These are phyloP conservation scores for Sphenodon punctatus DNA, from an alignment of 2,797 vertebrate genomes.

Conservation along the genomic window DNA sequence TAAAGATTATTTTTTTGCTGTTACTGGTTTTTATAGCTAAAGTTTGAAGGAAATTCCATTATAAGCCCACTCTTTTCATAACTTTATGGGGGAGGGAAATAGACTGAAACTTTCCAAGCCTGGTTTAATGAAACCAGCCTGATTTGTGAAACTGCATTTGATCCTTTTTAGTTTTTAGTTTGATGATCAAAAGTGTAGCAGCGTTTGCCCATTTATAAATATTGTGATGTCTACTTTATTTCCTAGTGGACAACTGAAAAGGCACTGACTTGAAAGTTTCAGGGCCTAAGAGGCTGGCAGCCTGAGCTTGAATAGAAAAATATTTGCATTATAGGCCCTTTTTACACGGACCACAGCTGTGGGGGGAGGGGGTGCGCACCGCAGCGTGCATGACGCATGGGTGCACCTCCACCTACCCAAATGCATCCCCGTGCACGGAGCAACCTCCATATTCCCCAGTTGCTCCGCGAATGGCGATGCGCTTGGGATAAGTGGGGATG, in stretches of 20 bases:
- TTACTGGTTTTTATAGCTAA: conserved; percentile 22
- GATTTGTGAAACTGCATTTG: conserved; percentile 21
- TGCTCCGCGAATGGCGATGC: too few species aligned
- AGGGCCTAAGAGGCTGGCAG: too few species aligned
- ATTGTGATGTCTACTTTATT: not conserved
- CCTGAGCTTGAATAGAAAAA: too few species aligned
- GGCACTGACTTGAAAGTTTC: not conserved
- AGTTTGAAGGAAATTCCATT: conserved; percentile 18
- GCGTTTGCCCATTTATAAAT: not conserved
- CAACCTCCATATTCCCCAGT: too few species aligned
- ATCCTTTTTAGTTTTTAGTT: not conserved
- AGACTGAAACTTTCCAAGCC: not conserved
- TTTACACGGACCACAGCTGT: too few species aligned
- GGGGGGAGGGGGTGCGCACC: too few species aligned
- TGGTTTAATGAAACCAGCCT: not conserved
- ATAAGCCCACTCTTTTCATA: not conserved
- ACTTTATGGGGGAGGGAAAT: conserved; percentile 10
- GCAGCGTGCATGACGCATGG: too few species aligned
- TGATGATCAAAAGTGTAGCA: not conserved
- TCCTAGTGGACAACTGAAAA: not conserved
- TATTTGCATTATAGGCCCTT: too few species aligned
- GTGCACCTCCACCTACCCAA: too few species aligned
- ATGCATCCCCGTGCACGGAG: too few species aligned
- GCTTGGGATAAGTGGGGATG: too few species aligned
- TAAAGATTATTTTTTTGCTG: conserved; percentile 2